Percentiles rank a stretch among this genome's conserved stretches.
phyloP scores from a whole-genome alignment of 2,113 vertebrate genomes.

The Pyxicephalus adspersus region DNA sequence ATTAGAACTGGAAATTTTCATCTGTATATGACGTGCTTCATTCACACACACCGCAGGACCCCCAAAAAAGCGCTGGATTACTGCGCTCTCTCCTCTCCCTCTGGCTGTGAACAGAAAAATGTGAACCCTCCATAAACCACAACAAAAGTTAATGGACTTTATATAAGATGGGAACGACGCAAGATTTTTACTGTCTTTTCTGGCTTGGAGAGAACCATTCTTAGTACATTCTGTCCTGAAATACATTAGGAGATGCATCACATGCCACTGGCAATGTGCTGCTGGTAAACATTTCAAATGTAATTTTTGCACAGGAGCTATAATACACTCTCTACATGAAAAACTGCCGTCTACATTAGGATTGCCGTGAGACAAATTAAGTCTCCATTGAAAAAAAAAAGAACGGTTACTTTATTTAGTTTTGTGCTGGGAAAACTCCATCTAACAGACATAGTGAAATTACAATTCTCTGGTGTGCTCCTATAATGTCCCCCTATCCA shows the following conservation, averaged over 20 bases:
- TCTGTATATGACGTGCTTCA: not conserved
- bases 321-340: not conserved
- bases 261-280: not conserved
- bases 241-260: not conserved
- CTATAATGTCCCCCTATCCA: no score
- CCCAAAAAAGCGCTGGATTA: not conserved
- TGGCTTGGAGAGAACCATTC: not conserved
- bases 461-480: no score
- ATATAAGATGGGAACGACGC: conserved; percentile 1
- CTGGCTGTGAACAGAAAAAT: not conserved
- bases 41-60: not conserved
- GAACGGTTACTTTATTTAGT: no score
- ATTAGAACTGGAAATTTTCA: not conserved
- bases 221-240: not conserved
- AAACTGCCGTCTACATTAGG: no score
- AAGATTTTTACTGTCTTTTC: not conserved
- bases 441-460: no score
- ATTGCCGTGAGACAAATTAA: no score
- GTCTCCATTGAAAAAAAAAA: no score
- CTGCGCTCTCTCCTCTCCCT: conserved; percentile 9
- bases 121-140: conserved; percentile 12
- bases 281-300: not conserved
- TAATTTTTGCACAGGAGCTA: not conserved
- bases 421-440: no score
- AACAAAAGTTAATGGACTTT: conserved; percentile 29